Percentiles rank a stretch among this genome's conserved stretches.
phyloP scores from a whole-genome alignment of 2,797 vertebrate species.

The Lacerta agilis region DNA sequence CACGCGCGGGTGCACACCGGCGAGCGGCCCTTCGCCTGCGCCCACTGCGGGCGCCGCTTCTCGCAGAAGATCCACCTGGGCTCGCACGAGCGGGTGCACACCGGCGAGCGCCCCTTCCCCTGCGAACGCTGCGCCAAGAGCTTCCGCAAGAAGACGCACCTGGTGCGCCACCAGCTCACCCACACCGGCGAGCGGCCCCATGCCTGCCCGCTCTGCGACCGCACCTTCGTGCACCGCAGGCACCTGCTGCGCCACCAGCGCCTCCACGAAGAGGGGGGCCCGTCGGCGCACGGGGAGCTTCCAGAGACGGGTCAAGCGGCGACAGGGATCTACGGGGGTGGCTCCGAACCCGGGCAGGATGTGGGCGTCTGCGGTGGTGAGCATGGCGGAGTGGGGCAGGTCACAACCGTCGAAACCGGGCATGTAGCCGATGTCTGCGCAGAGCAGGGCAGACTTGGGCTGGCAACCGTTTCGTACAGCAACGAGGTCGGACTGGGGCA shows the following conservation, averaged over 20 bases:
- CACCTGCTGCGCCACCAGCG: conserved; percentile 75
- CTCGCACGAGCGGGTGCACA: conserved; percentile 77
- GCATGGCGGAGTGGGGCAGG: not conserved
- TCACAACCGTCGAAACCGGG: accelerated
- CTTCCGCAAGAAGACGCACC: conserved; percentile 78
- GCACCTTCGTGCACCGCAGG: conserved; percentile 77
- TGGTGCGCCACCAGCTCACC: conserved; percentile 77
- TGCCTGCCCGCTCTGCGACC: conserved; percentile 65
- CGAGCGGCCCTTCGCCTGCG: conserved; percentile 75
- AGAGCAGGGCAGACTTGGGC: not conserved
- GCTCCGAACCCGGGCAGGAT: not conserved
- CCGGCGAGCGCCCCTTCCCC: conserved; percentile 76
- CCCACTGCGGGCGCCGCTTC: conserved; percentile 76
- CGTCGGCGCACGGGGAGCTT: not conserved
- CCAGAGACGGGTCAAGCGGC: not conserved
- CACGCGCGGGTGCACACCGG: conserved; percentile 77
- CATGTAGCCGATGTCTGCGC: accelerated
- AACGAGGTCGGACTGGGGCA: not conserved
- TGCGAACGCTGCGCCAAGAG: conserved; percentile 73
- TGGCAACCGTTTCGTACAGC: not conserved
- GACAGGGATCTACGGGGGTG: accelerated
- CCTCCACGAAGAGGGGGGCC: conserved; percentile 62
- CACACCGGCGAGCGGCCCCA: conserved; percentile 77
- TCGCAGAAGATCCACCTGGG: conserved; percentile 78
- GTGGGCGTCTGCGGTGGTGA: not conserved